Base-by-base conservation (phyloP, 2,797 vertebrate genomes). In the Acipenser ruthenus region DNA sequence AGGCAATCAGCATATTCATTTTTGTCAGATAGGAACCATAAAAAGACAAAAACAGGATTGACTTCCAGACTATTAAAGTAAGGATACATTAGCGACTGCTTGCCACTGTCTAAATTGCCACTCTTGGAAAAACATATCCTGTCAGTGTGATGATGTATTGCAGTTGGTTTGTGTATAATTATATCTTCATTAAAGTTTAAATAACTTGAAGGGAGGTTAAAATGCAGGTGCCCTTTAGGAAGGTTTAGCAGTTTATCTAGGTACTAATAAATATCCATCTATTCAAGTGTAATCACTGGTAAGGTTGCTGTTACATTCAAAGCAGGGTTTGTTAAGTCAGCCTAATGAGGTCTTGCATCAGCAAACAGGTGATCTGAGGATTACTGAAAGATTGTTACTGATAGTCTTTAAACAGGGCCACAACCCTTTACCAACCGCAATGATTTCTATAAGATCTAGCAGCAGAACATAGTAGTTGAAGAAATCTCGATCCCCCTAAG, bases 401-500 rank as follows among this genome's bases (percentile, higher is more conserved):
- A 8, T 58, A 11, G 12, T 58, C 55, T 58, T 58, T 58, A 12
- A 58, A 18, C 12, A 12, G 13, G 55, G 55, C 55, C 7, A 10
- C 6, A n/a, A 10, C 5, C 6, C 2, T 12, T 12, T n/a, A n/a
- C 12, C 55, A 23, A 50, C 13, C 50, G 23, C 23, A 37, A 4
- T 37, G 23, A 72, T 73, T 66, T 65, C 72, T 76, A 77, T 60
- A 53, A 68, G 68, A 72, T 70, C 50, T 72, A 82, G 59, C 64
- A 72, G 74, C 81, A 77, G 86, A 87, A 87, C 84, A 84, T 84
- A 82, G 82, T 72, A 70, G 70, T 72, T 72, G 69, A 75, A 77
- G 80, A 81, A 75, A 78, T 80, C 80, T 77, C 73, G 80, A 79
- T 78, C 67, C 51, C 53, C 11, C 53, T 71, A 76, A 84, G 83